Evolutionary conservation across 1,140 invertebrate genomes (phyloP), one percentile per base, ranked within the genome.

Genomic region (Pentalonia nigronervosa): DNA sequence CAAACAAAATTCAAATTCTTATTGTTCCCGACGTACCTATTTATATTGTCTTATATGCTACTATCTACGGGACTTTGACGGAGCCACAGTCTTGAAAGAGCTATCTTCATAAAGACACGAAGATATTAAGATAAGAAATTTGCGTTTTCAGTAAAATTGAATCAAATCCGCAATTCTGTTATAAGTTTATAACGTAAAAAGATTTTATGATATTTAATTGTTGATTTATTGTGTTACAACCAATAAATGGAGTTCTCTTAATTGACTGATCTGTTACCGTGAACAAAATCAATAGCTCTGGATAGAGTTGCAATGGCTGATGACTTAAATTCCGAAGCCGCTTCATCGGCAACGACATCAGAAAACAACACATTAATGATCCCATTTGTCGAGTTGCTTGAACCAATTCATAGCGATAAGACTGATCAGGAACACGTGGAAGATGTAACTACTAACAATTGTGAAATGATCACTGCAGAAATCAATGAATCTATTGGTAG

Each of bases 111-210:
- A 20, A n/a, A n/a, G 60, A 76, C 60, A 50, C 6, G 17, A 23
- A 53, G 87, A n/a, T n/a, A n/a, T n/a, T n/a, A n/a, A n/a, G n/a
- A 89, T 88, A 88, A 88, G 86, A 88, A 34, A 88, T 88, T 50
- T 48, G 30, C 30, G 45, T 88, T 88, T 88, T 88, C 34, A 76
- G n/a, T 76, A 76, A 76, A 67, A 67, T 67, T 9, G 7, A 67
- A 30, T 67, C 2, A 67, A 76, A 76, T 76, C 6, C 60, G n/a
- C 4, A n/a, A n/a, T 76, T n/a, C 4, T n/a, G 9, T 30, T 67
- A 14, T 8, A 7, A 76, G 60, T n/a, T 76, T 76, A 76, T n/a
- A 76, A 76, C 60, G 30, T n/a, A 17, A 17, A 76, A 76, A 14
- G 6, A n/a, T 17, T 34, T 67, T n/a, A 67, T 17, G 14, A 17